Evolutionary conservation across 2,797 vertebrate genomes (phyloP).

Genomic region (Chlorospingus flavigularis): DNA sequence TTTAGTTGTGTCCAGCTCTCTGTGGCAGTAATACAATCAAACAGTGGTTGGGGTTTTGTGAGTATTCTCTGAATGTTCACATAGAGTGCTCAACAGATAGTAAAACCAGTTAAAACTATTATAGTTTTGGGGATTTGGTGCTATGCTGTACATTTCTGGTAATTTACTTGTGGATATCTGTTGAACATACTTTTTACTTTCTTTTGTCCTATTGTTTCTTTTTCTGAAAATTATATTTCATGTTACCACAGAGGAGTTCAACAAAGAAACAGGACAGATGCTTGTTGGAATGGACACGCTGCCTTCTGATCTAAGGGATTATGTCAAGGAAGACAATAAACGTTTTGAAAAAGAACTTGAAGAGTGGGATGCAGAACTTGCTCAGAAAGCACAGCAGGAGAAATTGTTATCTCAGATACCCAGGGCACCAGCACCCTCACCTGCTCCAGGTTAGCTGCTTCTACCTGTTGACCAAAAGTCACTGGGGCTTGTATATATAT

Average conservation of each 20-base stretch:
- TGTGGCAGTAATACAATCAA: neutral
- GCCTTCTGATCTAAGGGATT: slow-evolving; percentile 91
- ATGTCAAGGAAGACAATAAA: slow-evolving; percentile 92
- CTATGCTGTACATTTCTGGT: neutral
- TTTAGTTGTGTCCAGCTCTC: neutral
- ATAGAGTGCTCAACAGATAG: neutral
- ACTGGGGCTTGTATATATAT: neutral
- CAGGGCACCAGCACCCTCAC: slow-evolving; percentile 75
- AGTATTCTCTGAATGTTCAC: neutral
- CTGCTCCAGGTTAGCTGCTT: slow-evolving; percentile 76
- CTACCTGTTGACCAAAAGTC: neutral
- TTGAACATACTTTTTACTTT: neutral
- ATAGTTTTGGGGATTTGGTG: neutral
- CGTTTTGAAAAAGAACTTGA: slow-evolving; percentile 91
- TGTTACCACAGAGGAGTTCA: slow-evolving; percentile 86
- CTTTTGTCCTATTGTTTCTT: neutral
- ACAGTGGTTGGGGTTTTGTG: neutral
- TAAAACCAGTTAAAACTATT: neutral
- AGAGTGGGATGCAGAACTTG: slow-evolving; percentile 90
- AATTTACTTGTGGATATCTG: neutral
- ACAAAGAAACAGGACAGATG: slow-evolving; percentile 93
- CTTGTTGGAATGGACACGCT: slow-evolving; percentile 93
- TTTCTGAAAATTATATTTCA: neutral
- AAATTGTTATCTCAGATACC: slow-evolving; percentile 80
- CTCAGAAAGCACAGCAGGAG: slow-evolving; percentile 89